A percentile compares a stretch with the other conserved stretches of the same genome.
phyloP scores from a whole-genome alignment of 1,140 invertebrate genomes.

The Pseudomyrmex gracilis region DNA sequence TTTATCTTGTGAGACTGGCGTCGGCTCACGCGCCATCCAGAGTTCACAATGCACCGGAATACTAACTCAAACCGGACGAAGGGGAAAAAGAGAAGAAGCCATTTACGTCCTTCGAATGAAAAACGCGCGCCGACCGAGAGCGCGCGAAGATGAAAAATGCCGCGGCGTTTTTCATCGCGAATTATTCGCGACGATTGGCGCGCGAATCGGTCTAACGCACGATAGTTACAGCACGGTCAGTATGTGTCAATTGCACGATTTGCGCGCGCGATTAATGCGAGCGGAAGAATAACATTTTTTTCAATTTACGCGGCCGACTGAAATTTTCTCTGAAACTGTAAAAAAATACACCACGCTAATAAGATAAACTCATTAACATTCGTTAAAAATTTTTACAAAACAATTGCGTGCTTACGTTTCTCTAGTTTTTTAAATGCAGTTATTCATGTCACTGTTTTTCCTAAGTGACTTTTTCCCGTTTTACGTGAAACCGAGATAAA shows the following conservation, averaged over 20 bases:
- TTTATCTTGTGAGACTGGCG: conserved; percentile 16
- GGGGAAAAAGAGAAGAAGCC: conserved; percentile 1
- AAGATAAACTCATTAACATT: too few species aligned
- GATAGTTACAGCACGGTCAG: neutral
- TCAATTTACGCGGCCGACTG: conserved; percentile 11
- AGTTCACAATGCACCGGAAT: conserved; percentile 40
- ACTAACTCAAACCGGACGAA: conserved; percentile 22
- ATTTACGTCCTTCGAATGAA: conserved; percentile 38
- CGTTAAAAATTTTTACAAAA: too few species aligned
- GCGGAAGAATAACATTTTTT: neutral
- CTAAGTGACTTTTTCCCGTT: neutral
- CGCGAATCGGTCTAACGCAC: neutral
- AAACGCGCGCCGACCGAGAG: conserved; percentile 11
- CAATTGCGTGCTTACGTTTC: neutral
- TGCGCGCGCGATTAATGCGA: conserved; percentile 4
- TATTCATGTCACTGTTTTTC: neutral
- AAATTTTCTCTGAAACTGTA: too few species aligned
- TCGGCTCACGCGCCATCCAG: neutral
- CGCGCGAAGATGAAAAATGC: conserved; percentile 13
- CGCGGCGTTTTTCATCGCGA: conserved; percentile 30
- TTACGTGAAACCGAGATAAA: neutral
- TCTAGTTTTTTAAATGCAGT: neutral
- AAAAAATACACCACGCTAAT: too few species aligned
- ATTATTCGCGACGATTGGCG: conserved; percentile 25
- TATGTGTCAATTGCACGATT: neutral